Conservation (phyloP, 2,888 invertebrate genomes). For the Harpagoxenus sublaevis region DNA sequence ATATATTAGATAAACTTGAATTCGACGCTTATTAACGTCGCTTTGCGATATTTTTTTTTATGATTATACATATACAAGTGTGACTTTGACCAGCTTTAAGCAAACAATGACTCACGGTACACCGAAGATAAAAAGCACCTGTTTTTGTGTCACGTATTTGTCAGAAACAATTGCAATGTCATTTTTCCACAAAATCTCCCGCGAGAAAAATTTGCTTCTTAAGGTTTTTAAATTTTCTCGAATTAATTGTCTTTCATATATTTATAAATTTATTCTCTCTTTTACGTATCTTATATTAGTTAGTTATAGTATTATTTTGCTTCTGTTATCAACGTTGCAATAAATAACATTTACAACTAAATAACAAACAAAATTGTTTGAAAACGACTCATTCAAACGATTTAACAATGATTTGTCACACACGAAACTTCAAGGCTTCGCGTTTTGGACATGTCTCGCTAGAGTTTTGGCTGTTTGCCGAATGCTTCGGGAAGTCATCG, state of each 20-base stretch:
- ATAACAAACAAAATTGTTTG: background rate
- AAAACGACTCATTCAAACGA: background rate
- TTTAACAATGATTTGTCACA: background rate
- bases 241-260: constrained; percentile 7
- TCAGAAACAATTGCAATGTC: background rate
- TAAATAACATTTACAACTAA: background rate
- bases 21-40: background rate
- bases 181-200: background rate
- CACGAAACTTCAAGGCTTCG: constrained; percentile 26
- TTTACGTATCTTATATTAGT: too few relatives aligned
- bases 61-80: background rate
- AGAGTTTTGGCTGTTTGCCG: constrained; percentile 38
- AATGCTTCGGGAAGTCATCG: constrained; percentile 7
- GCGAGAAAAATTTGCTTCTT: background rate
- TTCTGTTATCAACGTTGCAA: background rate
- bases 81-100: constrained; percentile 15
- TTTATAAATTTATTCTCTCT: background rate
- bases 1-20: background rate
- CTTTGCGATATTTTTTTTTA: background rate
- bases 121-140: constrained; percentile 24
- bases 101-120: background rate
- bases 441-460: constrained; percentile 3
- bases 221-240: background rate
- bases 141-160: background rate
- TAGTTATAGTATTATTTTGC: background rate